Evolutionary conservation across 2,888 invertebrate species (phyloP).

Genomic region (Diadegma fenestrale): DNA sequence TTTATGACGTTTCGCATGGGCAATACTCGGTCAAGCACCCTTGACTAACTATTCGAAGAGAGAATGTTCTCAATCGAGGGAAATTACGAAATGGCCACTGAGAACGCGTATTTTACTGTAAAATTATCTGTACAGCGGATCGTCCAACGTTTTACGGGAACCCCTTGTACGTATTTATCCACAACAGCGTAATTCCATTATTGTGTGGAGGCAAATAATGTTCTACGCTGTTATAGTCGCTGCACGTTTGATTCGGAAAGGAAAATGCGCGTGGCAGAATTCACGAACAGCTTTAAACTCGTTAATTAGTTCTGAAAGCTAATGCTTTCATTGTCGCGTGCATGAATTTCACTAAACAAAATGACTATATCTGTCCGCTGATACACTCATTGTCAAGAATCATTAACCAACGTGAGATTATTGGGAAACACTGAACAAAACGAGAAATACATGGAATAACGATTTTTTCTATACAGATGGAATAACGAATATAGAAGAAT

Average conservation of each 20-base stretch:
- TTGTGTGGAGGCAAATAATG: constrained; percentile 25
- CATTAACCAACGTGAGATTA: background rate
- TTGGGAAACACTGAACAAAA: background rate
- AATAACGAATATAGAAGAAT: background rate
- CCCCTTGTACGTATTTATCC: constrained; percentile 15
- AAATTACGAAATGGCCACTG: constrained; percentile 32
- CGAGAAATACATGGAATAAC: background rate
- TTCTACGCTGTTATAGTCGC: constrained; percentile 7
- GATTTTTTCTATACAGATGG: no score
- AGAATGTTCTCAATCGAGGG: constrained; percentile 15
- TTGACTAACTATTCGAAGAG: constrained; percentile 34
- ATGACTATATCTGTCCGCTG: background rate
- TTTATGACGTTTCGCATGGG: background rate
- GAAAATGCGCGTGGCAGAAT: background rate
- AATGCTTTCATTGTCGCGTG: background rate
- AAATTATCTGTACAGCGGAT: constrained; percentile 36
- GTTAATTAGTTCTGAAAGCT: background rate
- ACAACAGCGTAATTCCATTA: constrained; percentile 38
- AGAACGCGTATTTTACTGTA: constrained; percentile 25
- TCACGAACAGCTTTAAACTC: background rate
- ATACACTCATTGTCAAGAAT: background rate
- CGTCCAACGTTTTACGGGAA: constrained; percentile 19
- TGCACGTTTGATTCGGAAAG: background rate
- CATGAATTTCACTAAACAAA: background rate
- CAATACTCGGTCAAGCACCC: constrained; percentile 6